A percentile compares a stretch with the other conserved stretches of the same genome.
Evolutionary conservation across 2,888 invertebrate genomes (phyloP).

Genomic region (Himalopsyche anomala): DNA sequence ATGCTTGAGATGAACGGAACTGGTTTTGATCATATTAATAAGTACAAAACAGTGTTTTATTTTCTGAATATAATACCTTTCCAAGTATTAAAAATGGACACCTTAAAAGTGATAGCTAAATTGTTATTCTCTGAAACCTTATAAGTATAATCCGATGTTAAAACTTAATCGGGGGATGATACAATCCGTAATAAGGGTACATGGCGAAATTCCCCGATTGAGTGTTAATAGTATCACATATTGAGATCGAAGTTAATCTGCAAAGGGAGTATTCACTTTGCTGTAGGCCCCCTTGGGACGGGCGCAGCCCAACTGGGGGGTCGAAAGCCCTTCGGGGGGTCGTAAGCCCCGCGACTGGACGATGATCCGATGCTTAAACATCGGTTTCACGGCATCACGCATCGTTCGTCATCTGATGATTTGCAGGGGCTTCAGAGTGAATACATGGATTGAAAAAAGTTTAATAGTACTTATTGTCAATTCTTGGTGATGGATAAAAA

Average conservation of each 20-base stretch:
- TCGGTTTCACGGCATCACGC: constrained; percentile 64
- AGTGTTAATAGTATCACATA: constrained; percentile 60
- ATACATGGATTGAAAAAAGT: not conserved
- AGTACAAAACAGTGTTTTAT: no score
- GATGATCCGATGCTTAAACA: constrained; percentile 64
- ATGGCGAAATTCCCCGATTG: constrained; percentile 28
- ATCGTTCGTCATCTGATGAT: constrained; percentile 51
- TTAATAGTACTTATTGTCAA: no score
- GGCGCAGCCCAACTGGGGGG: constrained; percentile 17
- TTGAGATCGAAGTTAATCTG: constrained; percentile 55
- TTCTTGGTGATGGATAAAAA: no score
- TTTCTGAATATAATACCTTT: no score
- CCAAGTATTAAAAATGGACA: no score
- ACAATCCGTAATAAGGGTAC: not conserved
- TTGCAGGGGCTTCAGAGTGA: constrained; percentile 45
- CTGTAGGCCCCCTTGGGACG: not conserved
- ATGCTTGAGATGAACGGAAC: no score
- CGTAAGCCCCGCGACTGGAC: constrained; percentile 50
- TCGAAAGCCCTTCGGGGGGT: constrained; percentile 42
- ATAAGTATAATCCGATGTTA: not conserved
- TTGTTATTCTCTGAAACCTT: not conserved
- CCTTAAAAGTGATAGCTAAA: no score
- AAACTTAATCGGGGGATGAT: not conserved
- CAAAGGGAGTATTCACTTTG: constrained; percentile 44
- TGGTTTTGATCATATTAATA: no score